Evolutionary conservation across 2,888 invertebrate genomes (phyloP).

Genomic region (Silvanus unidentatus): DNA sequence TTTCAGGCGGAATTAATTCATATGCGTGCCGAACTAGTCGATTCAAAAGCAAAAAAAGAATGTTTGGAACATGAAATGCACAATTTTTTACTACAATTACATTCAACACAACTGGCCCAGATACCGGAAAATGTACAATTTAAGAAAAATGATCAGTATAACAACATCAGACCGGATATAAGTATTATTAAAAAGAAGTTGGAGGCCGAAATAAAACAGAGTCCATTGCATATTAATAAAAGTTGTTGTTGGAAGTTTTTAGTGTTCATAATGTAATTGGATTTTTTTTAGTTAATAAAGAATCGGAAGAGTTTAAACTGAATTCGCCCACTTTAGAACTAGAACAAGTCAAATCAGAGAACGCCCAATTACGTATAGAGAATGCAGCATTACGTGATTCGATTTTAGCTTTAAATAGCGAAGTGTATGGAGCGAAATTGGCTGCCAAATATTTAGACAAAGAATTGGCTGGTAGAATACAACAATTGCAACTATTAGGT

Average conservation of each 20-base stretch:
- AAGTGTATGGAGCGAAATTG: constrained; percentile 76
- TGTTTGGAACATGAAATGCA: constrained; percentile 58
- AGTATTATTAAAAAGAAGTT: constrained; percentile 45
- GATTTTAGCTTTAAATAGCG: constrained; percentile 68
- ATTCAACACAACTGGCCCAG: constrained; percentile 54
- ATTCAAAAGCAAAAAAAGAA: constrained; percentile 58
- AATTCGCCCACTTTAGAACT: constrained; percentile 41
- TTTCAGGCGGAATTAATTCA: constrained; percentile 70
- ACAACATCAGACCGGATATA: constrained; percentile 41
- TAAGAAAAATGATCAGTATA: constrained; percentile 37
- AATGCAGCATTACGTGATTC: constrained; percentile 66
- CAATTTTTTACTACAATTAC: constrained; percentile 56
- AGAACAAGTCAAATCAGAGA: constrained; percentile 50
- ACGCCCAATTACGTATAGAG: constrained; percentile 58
- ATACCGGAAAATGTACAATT: constrained; percentile 43
- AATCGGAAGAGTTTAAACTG: constrained; percentile 41
- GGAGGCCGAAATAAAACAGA: constrained; percentile 44
- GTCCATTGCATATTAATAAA: constrained; percentile 37
- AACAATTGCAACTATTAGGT: constrained; percentile 77
- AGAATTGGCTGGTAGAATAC: constrained; percentile 74
- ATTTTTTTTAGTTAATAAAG: constrained; percentile 14
- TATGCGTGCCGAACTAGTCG: constrained; percentile 67
- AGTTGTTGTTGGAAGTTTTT: neutral
- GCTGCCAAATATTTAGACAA: constrained; percentile 85
- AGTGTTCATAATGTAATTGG: too few species aligned